Evolutionary conservation across 2,113 vertebrate genomes (phyloP), one percentile per base, ranked within the genome.

Genomic region (Anser brachyrhynchus): DNA sequence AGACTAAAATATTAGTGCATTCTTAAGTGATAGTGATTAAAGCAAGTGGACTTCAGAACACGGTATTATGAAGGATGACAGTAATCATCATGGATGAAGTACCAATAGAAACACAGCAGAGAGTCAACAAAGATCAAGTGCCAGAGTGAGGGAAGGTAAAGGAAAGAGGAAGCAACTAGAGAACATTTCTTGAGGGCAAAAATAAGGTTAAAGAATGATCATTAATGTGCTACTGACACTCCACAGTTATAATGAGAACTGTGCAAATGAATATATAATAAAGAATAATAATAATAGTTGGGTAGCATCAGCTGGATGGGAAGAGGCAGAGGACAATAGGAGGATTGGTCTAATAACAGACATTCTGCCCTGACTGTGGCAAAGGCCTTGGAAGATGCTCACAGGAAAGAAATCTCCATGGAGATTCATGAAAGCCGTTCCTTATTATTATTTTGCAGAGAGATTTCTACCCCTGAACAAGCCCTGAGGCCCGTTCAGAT

Each of bases 301-400:
- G 31, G 43, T 29, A 90, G 65, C 2, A 1, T 6, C 35, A 67
- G 31, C 15, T 92, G 29, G 29, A 81, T 69, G 49, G 37, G 25
- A 94, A 77, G 62, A 87, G 39, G 77, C 25, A 84, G 67, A 84
- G 33, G 58, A 58, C 49, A 84, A 84, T 22, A 77, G 81, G 22
- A 78, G 81, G 57, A 75, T 5, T 3, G 7, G 39, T 80, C 57
- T 92, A 81, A 75, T 64, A 93, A 25, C 16, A 69, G 65, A 43
- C 26, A 49, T n/a, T 84, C 71, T 87, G 33, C 43, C 58, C 62
- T 71, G 52, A 55, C 39, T 65, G 29, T 43, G 35, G 66, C 54
- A 92, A 91, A 95, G 84, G 89, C 62, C 66, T 95, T 82, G 81
- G 13, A 92, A 93, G 57, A 81, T 57, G 22, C 66, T 92, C 66